These are phyloP conservation scores for Anser brachyrhynchus DNA, from an alignment of 2,113 vertebrate genomes.

Conservation along the genomic window DNA sequence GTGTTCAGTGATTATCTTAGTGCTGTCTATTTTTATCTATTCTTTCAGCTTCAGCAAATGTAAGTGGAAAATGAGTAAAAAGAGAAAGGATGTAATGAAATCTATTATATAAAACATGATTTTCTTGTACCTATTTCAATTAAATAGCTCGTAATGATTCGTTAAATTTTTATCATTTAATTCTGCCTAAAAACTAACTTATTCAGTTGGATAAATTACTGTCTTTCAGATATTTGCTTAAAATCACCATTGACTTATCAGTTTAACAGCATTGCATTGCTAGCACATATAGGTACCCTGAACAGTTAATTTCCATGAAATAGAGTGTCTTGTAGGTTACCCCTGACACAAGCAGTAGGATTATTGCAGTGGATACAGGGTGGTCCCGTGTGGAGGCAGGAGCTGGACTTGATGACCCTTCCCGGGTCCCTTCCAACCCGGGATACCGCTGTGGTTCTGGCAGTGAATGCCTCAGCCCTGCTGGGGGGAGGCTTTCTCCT, in stretches of 20 bases:
- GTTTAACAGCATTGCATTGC: fast-evolving
- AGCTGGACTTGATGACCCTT: too few species aligned
- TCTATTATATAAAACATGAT: background rate
- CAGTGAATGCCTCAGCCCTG: too few species aligned
- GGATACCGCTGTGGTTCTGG: too few species aligned
- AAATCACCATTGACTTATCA: too few species aligned
- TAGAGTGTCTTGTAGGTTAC: background rate
- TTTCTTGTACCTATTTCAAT: background rate
- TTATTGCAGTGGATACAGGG: background rate
- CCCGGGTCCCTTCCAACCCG: too few species aligned
- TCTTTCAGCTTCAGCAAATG: background rate
- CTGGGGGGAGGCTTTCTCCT: too few species aligned
- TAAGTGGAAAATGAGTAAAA: background rate
- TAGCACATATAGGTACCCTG: fast-evolving
- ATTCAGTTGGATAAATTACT: background rate
- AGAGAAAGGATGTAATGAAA: background rate
- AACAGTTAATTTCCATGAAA: fast-evolving
- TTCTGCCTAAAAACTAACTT: background rate
- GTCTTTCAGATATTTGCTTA: background rate
- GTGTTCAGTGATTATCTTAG: background rate
- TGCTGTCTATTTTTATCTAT: background rate
- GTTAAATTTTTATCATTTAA: background rate
- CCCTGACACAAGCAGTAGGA: background rate
- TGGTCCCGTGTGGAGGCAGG: too few species aligned
- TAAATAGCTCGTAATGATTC: background rate